A percentile compares a stretch with the other conserved stretches of the same genome.
These are phyloP conservation scores for Phalacrocorax pelagicus DNA, from an alignment of 2,113 vertebrate species.

Conservation along the genomic window DNA sequence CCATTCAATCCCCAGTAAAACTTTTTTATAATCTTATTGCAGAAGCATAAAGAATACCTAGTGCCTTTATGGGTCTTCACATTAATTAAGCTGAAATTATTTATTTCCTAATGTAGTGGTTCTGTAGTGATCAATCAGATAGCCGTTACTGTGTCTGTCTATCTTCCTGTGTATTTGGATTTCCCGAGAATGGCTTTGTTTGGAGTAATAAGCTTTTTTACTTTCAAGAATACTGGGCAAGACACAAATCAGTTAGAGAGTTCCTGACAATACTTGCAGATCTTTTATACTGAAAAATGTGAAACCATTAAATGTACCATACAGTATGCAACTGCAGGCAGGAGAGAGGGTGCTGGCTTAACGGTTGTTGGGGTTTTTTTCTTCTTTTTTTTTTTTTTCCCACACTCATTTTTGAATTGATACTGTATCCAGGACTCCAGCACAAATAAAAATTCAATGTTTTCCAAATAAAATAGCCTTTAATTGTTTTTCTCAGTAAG, in stretches of 20 bases:
- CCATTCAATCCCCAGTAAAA: neutral
- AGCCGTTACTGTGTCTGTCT: neutral
- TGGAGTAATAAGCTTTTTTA: neutral
- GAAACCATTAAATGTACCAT: neutral
- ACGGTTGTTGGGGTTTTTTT: neutral
- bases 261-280: neutral
- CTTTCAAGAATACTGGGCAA: neutral
- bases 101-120: neutral
- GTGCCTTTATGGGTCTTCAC: neutral
- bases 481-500: conserved; percentile 46
- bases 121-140: neutral
- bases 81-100: neutral
- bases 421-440: neutral
- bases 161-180: neutral
- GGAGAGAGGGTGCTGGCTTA: neutral
- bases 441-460: conserved; percentile 34
- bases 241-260: neutral
- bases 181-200: neutral
- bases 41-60: neutral
- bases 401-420: neutral
- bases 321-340: neutral
- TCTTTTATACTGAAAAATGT: neutral
- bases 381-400: fast-evolving
- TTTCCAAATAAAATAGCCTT: conserved; percentile 45
- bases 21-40: neutral